These are phyloP conservation scores for Physocephala rufipes DNA, from an alignment of 2,888 invertebrate species.

Conservation along the genomic window DNA sequence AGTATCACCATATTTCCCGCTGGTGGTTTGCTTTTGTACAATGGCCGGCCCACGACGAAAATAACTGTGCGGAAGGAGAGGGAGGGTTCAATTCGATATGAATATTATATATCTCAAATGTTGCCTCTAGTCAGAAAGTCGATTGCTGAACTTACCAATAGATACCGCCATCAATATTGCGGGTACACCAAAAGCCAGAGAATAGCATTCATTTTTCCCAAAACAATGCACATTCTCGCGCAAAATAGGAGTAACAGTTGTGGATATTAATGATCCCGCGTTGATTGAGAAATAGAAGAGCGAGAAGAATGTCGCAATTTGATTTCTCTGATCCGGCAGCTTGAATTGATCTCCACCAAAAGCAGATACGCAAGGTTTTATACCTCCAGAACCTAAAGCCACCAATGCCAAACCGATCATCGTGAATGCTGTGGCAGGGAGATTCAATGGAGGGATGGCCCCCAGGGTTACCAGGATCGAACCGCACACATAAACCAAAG, in stretches of 20 bases:
- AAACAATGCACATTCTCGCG: constrained; percentile 75
- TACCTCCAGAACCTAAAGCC: constrained; percentile 81
- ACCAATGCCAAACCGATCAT: constrained; percentile 75
- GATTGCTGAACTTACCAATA: constrained; percentile 68
- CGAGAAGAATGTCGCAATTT: constrained; percentile 78
- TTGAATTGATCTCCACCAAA: constrained; percentile 85
- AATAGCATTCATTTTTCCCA: constrained; percentile 74
- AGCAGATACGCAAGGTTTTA: constrained; percentile 83
- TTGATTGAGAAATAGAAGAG: constrained; percentile 77
- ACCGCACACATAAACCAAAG: constrained; percentile 78
- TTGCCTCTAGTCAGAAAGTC: not conserved
- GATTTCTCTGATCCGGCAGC: constrained; percentile 72
- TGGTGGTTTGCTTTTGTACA: constrained; percentile 74
- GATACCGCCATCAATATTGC: constrained; percentile 77
- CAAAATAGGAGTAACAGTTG: constrained; percentile 77
- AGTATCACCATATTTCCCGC: constrained; percentile 76
- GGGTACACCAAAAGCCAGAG: constrained; percentile 80
- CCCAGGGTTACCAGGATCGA: constrained; percentile 73
- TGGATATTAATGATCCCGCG: constrained; percentile 77
- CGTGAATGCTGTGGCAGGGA: constrained; percentile 69
- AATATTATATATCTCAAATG: not conserved
- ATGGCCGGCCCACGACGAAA: constrained; percentile 74
- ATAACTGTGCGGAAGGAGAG: constrained; percentile 70
- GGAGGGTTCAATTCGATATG: no score
- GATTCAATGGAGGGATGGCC: constrained; percentile 68